These are phyloP conservation scores for Blastomussa wellsi DNA, from an alignment of 92 coral and sea anemone species.

Conservation along the genomic window DNA sequence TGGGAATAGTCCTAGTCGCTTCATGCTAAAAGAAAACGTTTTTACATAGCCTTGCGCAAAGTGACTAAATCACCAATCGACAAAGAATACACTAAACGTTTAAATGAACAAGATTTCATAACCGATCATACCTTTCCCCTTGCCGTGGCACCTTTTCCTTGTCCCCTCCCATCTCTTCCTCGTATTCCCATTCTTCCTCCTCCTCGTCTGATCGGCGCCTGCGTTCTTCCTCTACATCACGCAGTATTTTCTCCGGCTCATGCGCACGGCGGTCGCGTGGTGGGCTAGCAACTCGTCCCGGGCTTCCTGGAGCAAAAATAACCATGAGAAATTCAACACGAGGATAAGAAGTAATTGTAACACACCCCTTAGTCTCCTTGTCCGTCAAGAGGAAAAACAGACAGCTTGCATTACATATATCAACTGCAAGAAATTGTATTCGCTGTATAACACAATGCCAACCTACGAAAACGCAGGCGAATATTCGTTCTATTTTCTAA, in stretches of 20 bases:
- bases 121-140: constrained; percentile 32
- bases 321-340: not conserved
- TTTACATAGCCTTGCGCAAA: not conserved
- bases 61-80: not conserved
- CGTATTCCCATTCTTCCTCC: constrained; percentile 89
- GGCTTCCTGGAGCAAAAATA: constrained; percentile 39
- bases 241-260: constrained; percentile 59
- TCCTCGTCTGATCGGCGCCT: constrained; percentile 76
- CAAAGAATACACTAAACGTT: too few species aligned
- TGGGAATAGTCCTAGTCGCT: too few species aligned
- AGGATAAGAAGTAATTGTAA: too few species aligned
- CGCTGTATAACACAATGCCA: too few species aligned
- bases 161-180: constrained; percentile 66
- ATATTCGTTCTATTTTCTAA: not conserved
- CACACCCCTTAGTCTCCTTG: too few species aligned
- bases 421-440: too few species aligned
- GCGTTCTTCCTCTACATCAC: constrained; percentile 36
- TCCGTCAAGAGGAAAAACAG: too few species aligned
- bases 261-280: constrained; percentile 74
- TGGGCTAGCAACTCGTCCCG: constrained; percentile 71
- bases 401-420: too few species aligned
- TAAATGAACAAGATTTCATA: too few species aligned
- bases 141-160: constrained; percentile 37
- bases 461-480: too few species aligned
- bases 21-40: not conserved